These are phyloP conservation scores for Drosophila nigricruria DNA, from an alignment of 2,888 invertebrate species.

Conservation along the genomic window DNA sequence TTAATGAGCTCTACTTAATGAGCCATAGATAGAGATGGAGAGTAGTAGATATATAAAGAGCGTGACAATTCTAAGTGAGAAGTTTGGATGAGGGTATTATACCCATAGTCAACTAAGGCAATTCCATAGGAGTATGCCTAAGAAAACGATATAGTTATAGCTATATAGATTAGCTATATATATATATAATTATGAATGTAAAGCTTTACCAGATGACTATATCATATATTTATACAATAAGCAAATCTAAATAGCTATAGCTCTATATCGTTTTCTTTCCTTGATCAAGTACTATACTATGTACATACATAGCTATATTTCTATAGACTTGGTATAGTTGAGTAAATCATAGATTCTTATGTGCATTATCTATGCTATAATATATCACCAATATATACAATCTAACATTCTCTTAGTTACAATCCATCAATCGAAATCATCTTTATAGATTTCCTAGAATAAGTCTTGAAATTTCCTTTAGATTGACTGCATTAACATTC, in stretches of 20 bases:
- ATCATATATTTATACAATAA: too few species aligned
- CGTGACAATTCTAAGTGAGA: not conserved
- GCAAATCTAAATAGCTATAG: too few species aligned
- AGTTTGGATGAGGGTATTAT: not conserved
- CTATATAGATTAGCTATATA: too few species aligned
- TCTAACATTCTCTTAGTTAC: not conserved
- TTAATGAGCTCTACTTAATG: conserved; percentile 7
- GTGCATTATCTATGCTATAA: not conserved
- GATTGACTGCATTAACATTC: conserved; percentile 1
- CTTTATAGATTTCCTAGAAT: not conserved
- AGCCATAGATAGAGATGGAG: not conserved
- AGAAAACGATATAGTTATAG: not conserved
- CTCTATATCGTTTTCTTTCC: too few species aligned
- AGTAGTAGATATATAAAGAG: not conserved
- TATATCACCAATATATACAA: not conserved
- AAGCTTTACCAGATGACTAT: too few species aligned
- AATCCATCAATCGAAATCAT: not conserved
- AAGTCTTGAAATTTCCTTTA: not conserved
- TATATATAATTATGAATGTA: not conserved
- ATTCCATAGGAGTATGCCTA: not conserved
- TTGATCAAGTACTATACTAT: too few species aligned
- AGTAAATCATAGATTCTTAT: too few species aligned
- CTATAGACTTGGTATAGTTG: too few species aligned
- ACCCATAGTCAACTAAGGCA: not conserved
- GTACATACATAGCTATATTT: too few species aligned